Conservation (phyloP, 2,797 vertebrate species). For the Enteromius viviparus region DNA sequence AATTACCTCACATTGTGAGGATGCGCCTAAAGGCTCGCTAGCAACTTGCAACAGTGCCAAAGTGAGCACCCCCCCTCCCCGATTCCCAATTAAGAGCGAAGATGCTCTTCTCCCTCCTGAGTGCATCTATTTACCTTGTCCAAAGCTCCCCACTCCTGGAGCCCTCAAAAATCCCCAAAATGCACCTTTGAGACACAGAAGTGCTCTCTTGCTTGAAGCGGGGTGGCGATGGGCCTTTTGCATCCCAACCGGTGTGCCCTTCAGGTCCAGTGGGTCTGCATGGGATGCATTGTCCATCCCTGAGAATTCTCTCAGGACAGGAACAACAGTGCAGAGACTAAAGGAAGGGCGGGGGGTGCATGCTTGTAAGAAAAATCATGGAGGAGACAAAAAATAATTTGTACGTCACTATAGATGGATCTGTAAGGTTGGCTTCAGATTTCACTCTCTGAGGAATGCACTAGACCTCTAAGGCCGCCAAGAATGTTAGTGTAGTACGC, state of each 20-base stretch:
- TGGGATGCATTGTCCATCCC: slow-evolving; percentile 82
- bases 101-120: slow-evolving; percentile 87
- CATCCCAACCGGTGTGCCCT: slow-evolving; percentile 84
- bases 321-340: slow-evolving; percentile 81
- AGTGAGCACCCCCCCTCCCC: slow-evolving; percentile 79
- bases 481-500: slow-evolving; percentile 47
- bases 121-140: slow-evolving; percentile 92
- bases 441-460: slow-evolving; percentile 77
- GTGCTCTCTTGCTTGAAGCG: slow-evolving; percentile 85
- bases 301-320: slow-evolving; percentile 88
- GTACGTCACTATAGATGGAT: slow-evolving; percentile 83
- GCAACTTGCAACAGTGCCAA: slow-evolving; percentile 68
- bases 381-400: slow-evolving; percentile 82
- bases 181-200: slow-evolving; percentile 89
- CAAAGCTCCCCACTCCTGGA: slow-evolving; percentile 83
- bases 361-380: slow-evolving; percentile 87
- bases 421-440: slow-evolving; percentile 83
- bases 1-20: slow-evolving; percentile 98
- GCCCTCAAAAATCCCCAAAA: slow-evolving; percentile 73
- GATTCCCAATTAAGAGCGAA: slow-evolving; percentile 97
- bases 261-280: slow-evolving; percentile 76
- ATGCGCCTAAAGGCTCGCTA: slow-evolving; percentile 71
- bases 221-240: slow-evolving; percentile 79
- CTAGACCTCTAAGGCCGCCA: slow-evolving; percentile 52
- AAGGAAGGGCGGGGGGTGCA: slow-evolving; percentile 70